Percentiles rank a stretch among this genome's conserved stretches.
These are phyloP conservation scores for Arge pagana DNA, from an alignment of 2,888 invertebrate genomes.

Conservation along the genomic window DNA sequence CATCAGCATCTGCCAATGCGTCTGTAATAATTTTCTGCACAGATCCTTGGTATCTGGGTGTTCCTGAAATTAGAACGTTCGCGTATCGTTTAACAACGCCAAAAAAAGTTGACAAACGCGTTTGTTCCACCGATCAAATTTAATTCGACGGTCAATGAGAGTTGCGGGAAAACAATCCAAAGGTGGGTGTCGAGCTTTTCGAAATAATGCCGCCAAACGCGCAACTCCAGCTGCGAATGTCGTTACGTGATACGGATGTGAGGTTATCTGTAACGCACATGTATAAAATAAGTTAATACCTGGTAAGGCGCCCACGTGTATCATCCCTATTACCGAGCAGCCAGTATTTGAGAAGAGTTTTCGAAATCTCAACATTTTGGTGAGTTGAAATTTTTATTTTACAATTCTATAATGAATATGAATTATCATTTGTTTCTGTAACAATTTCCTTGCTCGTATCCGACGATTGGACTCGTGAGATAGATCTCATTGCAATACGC, in stretches of 20 bases:
- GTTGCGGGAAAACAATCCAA: not conserved
- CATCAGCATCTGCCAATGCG: conserved; percentile 66
- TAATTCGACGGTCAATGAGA: not conserved
- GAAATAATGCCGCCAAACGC: no score
- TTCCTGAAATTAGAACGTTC: conserved; percentile 63
- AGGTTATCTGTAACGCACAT: conserved; percentile 9
- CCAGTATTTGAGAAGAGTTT: conserved; percentile 56
- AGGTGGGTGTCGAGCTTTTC: no score
- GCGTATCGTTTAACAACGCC: no score
- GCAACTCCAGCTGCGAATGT: no score
- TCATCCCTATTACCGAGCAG: conserved; percentile 71
- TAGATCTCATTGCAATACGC: no score
- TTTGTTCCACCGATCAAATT: not conserved
- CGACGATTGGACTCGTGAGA: no score
- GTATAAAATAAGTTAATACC: conserved; percentile 51
- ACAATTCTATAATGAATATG: not conserved
- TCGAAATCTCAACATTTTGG: conserved; percentile 57
- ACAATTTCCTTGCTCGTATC: no score
- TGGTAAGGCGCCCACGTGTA: conserved; percentile 72
- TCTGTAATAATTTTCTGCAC: conserved; percentile 63
- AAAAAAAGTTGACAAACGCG: conserved; percentile 13
- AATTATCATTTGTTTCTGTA: conserved; percentile 28
- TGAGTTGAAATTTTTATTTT: conserved; percentile 25
- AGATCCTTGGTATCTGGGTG: conserved; percentile 64
- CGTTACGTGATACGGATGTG: no score